phyloP scores from a whole-genome alignment of 2,113 vertebrate species.

The Ceyx margarethae region DNA sequence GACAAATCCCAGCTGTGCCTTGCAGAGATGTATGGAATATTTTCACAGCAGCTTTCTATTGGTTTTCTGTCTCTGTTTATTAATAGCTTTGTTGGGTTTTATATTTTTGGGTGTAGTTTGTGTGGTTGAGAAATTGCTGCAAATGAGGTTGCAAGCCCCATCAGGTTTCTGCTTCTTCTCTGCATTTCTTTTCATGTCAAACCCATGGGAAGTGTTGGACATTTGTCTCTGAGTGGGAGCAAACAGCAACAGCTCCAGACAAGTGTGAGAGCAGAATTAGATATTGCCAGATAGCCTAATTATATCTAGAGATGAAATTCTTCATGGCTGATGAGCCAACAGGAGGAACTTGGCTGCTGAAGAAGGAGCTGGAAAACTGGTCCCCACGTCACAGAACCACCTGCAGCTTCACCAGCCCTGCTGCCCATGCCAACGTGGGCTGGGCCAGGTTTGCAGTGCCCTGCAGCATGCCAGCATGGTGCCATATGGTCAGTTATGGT shows the following conservation, averaged over 20 bases:
- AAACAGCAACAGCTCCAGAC: constrained; percentile 13
- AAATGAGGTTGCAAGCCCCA: constrained; percentile 10
- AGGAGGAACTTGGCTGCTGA: neutral
- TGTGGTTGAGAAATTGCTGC: neutral
- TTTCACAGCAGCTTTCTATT: neutral
- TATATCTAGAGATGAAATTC: neutral
- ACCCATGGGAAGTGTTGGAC: neutral
- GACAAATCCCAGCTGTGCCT: neutral
- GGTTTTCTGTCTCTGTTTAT: neutral
- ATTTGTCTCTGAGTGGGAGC: neutral
- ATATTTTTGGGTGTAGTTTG: neutral
- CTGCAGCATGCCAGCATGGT: neutral
- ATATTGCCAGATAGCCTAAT: neutral
- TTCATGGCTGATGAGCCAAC: neutral
- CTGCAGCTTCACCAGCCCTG: neutral
- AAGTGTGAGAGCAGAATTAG: constrained; percentile 1
- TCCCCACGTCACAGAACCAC: neutral
- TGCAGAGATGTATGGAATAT: neutral
- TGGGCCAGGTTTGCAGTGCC: neutral
- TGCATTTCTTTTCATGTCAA: neutral
- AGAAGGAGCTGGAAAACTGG: neutral
- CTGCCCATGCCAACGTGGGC: neutral
- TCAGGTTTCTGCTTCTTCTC: neutral
- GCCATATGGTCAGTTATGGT: neutral
- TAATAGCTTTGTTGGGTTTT: neutral